Percentiles rank a stretch among this genome's conserved stretches.
phyloP scores from a whole-genome alignment of 2,888 invertebrate species.

The Coleophora flavipennella region DNA sequence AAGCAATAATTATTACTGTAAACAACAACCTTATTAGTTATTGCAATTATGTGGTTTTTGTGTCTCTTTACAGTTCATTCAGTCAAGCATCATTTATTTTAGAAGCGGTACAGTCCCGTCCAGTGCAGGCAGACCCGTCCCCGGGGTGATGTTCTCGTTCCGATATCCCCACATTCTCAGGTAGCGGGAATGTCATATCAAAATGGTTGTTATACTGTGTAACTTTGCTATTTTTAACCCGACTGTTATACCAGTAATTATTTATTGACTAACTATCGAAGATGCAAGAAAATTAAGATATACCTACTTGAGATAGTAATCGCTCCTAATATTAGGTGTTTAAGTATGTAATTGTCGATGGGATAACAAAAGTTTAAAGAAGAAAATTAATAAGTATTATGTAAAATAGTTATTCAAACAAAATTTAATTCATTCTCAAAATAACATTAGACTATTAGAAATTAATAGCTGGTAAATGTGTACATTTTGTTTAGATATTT shows the following conservation, averaged over 20 bases:
- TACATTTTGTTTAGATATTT: too few relatives aligned
- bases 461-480: too few relatives aligned
- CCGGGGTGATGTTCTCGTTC: background rate
- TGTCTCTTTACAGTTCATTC: conserved; percentile 19
- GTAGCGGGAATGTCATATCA: conserved; percentile 17
- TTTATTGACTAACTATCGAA: conserved; percentile 15
- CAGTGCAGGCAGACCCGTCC: conserved; percentile 19
- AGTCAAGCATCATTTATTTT: conserved; percentile 37
- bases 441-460: too few relatives aligned
- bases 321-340: too few relatives aligned
- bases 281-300: background rate
- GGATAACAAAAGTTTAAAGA: too few relatives aligned
- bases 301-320: too few relatives aligned
- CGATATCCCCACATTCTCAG: conserved; percentile 3
- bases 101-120: conserved; percentile 22
- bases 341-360: too few relatives aligned
- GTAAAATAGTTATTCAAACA: too few relatives aligned
- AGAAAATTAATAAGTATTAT: too few relatives aligned
- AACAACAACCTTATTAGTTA: conserved; percentile 27
- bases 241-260: conserved; percentile 26
- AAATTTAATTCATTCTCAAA: too few relatives aligned
- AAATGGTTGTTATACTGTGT: conserved; percentile 11
- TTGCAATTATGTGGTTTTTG: conserved; percentile 28
- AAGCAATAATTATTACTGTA: conserved; percentile 25
- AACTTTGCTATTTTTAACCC: conserved; percentile 26